Percentiles rank a stretch among this genome's conserved stretches.
These are phyloP conservation scores for Rhinichthys osculus DNA, from an alignment of 2,797 vertebrate genomes.

Conservation along the genomic window DNA sequence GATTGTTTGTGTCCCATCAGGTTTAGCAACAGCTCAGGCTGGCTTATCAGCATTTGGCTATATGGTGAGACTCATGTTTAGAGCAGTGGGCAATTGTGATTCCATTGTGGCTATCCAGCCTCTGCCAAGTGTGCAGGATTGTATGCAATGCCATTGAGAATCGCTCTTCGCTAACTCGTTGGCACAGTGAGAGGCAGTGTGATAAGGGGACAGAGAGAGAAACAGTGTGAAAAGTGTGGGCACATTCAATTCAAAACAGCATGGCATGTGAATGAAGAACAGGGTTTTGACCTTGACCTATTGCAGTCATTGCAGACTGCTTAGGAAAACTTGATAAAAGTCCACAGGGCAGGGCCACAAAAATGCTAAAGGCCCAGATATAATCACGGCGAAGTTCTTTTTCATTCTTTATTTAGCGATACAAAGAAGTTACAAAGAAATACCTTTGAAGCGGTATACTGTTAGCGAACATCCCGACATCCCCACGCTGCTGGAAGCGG, in stretches of 20 bases:
- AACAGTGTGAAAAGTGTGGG: conserved; percentile 11
- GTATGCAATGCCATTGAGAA: conserved; percentile 52
- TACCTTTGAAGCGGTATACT: no score
- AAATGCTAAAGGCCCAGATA: no score
- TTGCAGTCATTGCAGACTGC: not conserved
- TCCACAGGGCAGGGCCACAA: not conserved
- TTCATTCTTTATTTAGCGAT: no score
- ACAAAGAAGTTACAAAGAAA: no score
- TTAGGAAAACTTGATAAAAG: not conserved
- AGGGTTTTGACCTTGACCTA: not conserved
- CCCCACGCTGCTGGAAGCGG: no score
- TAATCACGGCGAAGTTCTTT: no score
- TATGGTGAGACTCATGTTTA: conserved; percentile 12
- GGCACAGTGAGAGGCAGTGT: conserved; percentile 18
- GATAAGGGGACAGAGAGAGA: conserved; percentile 44
- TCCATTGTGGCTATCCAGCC: conserved; percentile 1
- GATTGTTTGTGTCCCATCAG: conserved; percentile 11
- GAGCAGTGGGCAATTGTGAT: conserved; percentile 22
- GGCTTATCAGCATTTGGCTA: conserved; percentile 40
- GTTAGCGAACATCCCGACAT: no score
- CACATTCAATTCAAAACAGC: conserved; percentile 46
- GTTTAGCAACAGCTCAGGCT: not conserved
- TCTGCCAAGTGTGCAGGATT: conserved; percentile 31
- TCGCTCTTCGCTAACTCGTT: conserved; percentile 28
- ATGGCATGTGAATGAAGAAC: conserved; percentile 9